Evolutionary conservation across 2,888 invertebrate species (phyloP).

Genomic region (Parnassius glacialis): DNA sequence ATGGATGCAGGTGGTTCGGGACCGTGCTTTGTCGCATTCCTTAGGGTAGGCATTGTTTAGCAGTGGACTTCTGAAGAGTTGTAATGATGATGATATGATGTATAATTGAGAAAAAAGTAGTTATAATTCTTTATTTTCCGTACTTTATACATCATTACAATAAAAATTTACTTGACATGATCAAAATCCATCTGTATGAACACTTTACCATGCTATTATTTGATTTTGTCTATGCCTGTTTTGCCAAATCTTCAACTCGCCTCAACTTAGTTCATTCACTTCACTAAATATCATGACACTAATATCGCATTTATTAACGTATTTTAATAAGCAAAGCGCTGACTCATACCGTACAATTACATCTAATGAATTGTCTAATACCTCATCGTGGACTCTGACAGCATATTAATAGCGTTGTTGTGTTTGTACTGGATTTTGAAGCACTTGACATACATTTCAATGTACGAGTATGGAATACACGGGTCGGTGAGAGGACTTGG

Average conservation of each 20-base stretch:
- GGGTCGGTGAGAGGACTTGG: constrained; percentile 31
- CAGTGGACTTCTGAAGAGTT: too few species aligned
- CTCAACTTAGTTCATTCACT: constrained; percentile 16
- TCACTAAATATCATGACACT: constrained; percentile 11
- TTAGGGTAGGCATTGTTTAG: too few species aligned
- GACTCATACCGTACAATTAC: constrained; percentile 71
- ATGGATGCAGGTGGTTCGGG: too few species aligned
- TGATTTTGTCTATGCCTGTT: too few species aligned
- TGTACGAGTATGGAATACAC: constrained; percentile 24
- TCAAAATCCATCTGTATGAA: too few species aligned
- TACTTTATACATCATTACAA: too few species aligned
- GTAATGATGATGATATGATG: too few species aligned
- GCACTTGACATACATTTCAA: constrained; percentile 36
- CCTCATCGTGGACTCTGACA: constrained; percentile 55
- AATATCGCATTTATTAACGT: constrained; percentile 35
- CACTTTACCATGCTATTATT: too few species aligned
- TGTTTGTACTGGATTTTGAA: constrained; percentile 38
- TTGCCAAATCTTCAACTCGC: not conserved
- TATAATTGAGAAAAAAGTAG: too few species aligned
- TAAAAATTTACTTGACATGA: too few species aligned
- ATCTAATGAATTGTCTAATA: constrained; percentile 76
- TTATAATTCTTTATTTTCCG: too few species aligned
- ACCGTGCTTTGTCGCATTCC: too few species aligned
- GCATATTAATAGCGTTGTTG: constrained; percentile 51
- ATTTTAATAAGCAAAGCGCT: constrained; percentile 43